Percentiles rank a stretch among this genome's conserved stretches.
Conservation (phyloP, 2,888 invertebrate species). For the Hydraecia micacea region DNA sequence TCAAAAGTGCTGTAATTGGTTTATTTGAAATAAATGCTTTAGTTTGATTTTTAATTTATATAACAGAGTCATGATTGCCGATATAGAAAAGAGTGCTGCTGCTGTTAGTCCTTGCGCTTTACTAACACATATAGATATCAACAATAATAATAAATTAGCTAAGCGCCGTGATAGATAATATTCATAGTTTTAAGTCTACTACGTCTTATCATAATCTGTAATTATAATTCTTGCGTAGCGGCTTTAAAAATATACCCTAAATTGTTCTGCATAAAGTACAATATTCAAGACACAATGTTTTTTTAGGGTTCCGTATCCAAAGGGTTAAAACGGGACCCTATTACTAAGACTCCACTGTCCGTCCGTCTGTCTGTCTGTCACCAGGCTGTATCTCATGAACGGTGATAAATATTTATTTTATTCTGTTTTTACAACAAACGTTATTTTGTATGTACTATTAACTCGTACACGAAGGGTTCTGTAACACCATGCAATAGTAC, state of each 20-base stretch:
- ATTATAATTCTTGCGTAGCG: background rate
- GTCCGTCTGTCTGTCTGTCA: too few relatives aligned
- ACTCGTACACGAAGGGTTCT: too few relatives aligned
- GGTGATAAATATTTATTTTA: too few relatives aligned
- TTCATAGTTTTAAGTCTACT: slow-evolving; percentile 4
- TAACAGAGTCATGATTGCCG: background rate
- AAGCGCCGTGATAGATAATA: background rate
- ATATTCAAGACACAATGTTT: background rate
- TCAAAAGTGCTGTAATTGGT: background rate
- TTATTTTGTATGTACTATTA: too few relatives aligned
- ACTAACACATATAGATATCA: background rate
- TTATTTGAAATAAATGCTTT: background rate
- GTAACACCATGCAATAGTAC: too few relatives aligned
- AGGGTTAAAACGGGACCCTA: too few relatives aligned
- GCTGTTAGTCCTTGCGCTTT: background rate
- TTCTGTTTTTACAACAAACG: too few relatives aligned
- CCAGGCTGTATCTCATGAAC: too few relatives aligned
- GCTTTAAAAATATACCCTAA: slow-evolving; percentile 1
- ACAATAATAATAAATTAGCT: background rate
- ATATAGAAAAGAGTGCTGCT: background rate
- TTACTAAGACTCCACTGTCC: too few relatives aligned
- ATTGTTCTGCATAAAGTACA: background rate
- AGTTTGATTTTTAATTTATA: too few relatives aligned
- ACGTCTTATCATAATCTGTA: slow-evolving; percentile 23
- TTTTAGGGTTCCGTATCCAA: too few relatives aligned